phyloP scores from a whole-genome alignment of 2,888 invertebrate species.

The Nomada flava region DNA sequence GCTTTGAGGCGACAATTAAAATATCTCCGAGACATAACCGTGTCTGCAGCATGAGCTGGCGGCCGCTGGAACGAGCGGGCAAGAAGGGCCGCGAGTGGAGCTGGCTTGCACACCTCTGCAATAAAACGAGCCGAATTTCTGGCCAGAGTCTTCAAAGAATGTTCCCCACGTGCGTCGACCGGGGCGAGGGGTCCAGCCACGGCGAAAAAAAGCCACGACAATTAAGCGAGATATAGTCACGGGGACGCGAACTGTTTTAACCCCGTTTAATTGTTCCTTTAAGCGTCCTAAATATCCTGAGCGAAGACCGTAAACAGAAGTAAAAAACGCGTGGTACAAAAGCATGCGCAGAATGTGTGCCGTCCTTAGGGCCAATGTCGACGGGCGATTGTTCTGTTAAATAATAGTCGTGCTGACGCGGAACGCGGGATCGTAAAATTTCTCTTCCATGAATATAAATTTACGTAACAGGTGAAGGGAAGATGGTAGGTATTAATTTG shows the following conservation, averaged over 20 bases:
- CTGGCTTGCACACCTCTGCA: conserved; percentile 53
- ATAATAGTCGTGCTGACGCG: not conserved
- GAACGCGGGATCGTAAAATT: too few species aligned
- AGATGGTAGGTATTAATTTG: too few species aligned
- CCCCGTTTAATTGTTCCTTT: conserved; percentile 51
- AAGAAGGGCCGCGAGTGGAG: conserved; percentile 30
- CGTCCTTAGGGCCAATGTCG: not conserved
- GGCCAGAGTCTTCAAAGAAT: conserved; percentile 73
- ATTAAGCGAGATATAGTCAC: conserved; percentile 57
- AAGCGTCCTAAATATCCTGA: conserved; percentile 40
- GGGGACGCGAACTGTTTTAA: conserved; percentile 47
- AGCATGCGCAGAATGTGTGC: conserved; percentile 23
- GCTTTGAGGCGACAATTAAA: conserved; percentile 81
- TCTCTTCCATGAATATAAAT: too few species aligned
- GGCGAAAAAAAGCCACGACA: conserved; percentile 48
- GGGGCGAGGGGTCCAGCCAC: conserved; percentile 15
- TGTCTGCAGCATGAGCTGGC: conserved; percentile 73
- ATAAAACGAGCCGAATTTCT: conserved; percentile 74
- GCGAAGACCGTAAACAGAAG: conserved; percentile 24
- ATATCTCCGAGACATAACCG: conserved; percentile 79
- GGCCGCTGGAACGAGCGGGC: conserved; percentile 44
- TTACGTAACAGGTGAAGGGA: too few species aligned
- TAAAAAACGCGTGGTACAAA: conserved; percentile 16
- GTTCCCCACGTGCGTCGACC: conserved; percentile 33
- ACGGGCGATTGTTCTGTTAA: not conserved